Conservation (phyloP, 2,113 vertebrate species). For the Malurus alboscapulatus region DNA sequence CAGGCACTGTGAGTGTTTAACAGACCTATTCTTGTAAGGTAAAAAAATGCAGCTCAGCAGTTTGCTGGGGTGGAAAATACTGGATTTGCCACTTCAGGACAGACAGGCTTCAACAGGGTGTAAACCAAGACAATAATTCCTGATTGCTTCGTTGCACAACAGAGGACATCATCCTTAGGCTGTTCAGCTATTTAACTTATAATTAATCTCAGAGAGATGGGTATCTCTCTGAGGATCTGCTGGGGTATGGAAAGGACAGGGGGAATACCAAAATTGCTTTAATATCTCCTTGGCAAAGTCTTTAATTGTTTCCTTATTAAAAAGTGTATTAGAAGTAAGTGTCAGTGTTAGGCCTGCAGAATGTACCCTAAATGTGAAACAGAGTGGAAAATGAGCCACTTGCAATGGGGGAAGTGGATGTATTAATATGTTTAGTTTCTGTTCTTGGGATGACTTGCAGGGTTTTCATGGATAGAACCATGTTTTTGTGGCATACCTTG, state of each 20-base stretch:
- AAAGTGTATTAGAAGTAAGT: not conserved
- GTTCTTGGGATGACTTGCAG: not conserved
- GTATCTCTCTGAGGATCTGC: not conserved
- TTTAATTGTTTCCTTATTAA: not conserved
- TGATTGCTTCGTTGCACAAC: not conserved
- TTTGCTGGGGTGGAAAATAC: not conserved
- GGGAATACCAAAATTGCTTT: not conserved
- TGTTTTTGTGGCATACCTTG: not conserved
- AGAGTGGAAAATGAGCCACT: not conserved
- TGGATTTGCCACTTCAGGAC: not conserved
- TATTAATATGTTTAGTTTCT: not conserved
- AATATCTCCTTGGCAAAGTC: not conserved
- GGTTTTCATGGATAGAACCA: not conserved
- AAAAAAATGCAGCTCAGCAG: not conserved
- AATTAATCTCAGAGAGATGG: not conserved
- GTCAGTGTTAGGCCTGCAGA: not conserved
- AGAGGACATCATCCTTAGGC: not conserved
- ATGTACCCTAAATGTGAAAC: not conserved
- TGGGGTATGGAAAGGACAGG: not conserved
- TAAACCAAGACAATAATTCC: not conserved
- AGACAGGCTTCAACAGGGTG: not conserved
- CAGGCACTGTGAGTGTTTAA: not conserved
- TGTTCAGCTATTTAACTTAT: not conserved
- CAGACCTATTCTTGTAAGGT: not conserved
- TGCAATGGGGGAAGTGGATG: not conserved